Evolutionary conservation across 2,888 invertebrate species (phyloP), one percentile per base, ranked within the genome.

Genomic region (Himalopsyche tibetana): DNA sequence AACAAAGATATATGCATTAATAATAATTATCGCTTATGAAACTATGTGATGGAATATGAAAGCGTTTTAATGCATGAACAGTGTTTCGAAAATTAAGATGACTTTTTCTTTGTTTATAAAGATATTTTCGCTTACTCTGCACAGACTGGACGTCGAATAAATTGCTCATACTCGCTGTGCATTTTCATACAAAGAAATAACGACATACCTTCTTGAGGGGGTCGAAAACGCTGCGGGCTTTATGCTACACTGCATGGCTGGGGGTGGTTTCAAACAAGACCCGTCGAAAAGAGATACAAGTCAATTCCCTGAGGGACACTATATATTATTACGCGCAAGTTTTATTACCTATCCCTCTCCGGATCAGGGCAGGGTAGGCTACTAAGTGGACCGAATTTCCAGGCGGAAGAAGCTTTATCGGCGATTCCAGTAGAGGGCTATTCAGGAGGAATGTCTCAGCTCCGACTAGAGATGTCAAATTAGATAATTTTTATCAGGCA

Each of bases 241-340:
- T 42, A 51, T 19, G 45, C 42, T 38, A 74, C 28, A 51, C 51
- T 51, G 51, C 51, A 51, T 51, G 51, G 51, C 12, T 51, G 36
- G 74, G 19, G 74, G 74, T 74, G 74, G 74, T 42, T 28, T 85
- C 79, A 82, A 85, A 83, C 83, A 83, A 87, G 85, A 74, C 81
- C 81, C 74, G 83, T 42, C 85, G 74, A 84, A 85, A 84, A 87
- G 83, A 84, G 45, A 84, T 85, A 84, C 87, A 82, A 82, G 86
- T 82, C 84, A 42, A 87, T 84, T 83, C 88, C 88, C 85, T 79
- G 56, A 63, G 87, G 88, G 87, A 87, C 88, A 88, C 88, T 88
- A 88, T 88, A 88, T 87, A 88, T 87, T 88, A 88, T 88, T 88
- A 88, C 87, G 84, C 84, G 82, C 86, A 88, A 85, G 86, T 88